These are phyloP conservation scores for Nicator chloris DNA, from an alignment of 2,113 vertebrate species.

Conservation along the genomic window DNA sequence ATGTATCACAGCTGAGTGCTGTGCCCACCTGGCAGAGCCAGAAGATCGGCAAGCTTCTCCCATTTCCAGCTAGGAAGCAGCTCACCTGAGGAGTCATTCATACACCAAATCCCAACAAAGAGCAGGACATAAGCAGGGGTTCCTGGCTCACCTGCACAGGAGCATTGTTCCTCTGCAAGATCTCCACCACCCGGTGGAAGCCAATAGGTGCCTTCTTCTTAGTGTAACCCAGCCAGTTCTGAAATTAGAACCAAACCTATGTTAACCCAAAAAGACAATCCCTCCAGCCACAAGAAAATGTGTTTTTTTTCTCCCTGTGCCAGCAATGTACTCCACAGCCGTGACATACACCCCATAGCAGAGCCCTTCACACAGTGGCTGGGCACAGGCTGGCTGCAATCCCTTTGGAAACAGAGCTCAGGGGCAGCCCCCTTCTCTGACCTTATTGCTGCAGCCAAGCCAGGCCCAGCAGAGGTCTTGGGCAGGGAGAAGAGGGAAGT, in stretches of 20 bases:
- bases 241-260: conserved; percentile 6
- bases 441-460: neutral
- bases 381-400: neutral
- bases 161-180: conserved; percentile 90
- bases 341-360: neutral
- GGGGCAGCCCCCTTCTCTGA: neutral
- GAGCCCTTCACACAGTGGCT: neutral
- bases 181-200: conserved; percentile 91
- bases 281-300: neutral
- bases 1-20: neutral
- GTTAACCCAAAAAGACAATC: neutral
- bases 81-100: neutral
- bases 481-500: neutral
- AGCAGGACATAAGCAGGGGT: neutral
- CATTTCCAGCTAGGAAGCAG: neutral
- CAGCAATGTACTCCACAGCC: neutral
- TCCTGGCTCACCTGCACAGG: conserved; percentile 80
- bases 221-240: conserved; percentile 95
- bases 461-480: neutral
- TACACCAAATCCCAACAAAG: neutral
- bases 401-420: neutral
- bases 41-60: neutral
- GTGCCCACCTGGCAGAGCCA: neutral
- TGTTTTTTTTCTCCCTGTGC: neutral
- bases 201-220: conserved; percentile 89